phyloP scores from a whole-genome alignment of 2,797 vertebrate genomes.

The Chiloscyllium punctatum region DNA sequence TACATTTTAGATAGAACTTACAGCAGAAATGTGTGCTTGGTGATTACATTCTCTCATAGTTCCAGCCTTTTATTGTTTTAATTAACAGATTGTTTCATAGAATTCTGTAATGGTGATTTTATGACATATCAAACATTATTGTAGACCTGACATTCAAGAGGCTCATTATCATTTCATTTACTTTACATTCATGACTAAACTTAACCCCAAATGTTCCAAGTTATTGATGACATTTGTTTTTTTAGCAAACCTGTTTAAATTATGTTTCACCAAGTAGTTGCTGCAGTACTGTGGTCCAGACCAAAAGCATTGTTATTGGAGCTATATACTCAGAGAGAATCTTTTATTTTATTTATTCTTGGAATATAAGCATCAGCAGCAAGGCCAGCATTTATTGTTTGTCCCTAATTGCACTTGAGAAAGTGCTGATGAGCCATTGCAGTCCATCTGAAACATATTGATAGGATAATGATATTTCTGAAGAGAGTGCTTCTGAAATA shows the following conservation, averaged over 20 bases:
- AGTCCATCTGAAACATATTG: too few species aligned
- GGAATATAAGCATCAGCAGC: too few species aligned
- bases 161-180: background rate
- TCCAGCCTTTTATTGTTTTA: background rate
- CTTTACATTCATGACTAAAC: background rate
- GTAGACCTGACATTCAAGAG: conserved; percentile 8
- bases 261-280: background rate
- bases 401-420: background rate
- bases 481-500: background rate
- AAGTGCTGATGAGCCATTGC: background rate
- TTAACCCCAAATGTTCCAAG: background rate
- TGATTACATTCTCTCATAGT: background rate
- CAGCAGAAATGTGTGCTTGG: background rate
- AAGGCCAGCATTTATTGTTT: background rate
- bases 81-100: background rate
- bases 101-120: conserved; percentile 16
- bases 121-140: background rate
- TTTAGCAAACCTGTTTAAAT: background rate
- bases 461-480: background rate
- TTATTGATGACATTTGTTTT: background rate
- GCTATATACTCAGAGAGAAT: background rate
- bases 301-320: background rate
- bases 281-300: background rate
- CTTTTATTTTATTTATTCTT: background rate
- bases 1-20: background rate